These are phyloP conservation scores for Galbula dea DNA, from an alignment of 2,113 vertebrate genomes.

Conservation along the genomic window DNA sequence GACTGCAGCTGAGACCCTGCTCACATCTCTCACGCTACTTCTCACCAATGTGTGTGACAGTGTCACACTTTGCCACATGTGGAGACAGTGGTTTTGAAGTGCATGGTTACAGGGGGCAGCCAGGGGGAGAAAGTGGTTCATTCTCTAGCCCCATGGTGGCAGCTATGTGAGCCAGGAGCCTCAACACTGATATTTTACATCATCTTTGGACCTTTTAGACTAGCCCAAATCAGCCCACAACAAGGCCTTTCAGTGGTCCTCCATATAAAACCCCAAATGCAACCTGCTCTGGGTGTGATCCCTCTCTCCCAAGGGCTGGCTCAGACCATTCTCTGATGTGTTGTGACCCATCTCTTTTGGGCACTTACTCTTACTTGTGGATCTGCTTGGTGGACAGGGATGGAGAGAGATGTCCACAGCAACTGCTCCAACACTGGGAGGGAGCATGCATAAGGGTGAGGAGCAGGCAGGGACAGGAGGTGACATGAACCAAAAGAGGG, in stretches of 20 bases:
- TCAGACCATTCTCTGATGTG: background rate
- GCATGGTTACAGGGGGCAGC: accelerated
- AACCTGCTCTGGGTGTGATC: background rate
- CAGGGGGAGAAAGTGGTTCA: background rate
- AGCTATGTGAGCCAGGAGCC: accelerated
- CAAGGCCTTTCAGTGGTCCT: accelerated
- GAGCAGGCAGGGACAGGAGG: background rate
- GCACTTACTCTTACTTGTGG: background rate
- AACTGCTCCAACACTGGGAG: background rate
- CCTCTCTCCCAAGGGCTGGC: background rate
- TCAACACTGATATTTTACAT: background rate
- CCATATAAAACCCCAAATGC: background rate
- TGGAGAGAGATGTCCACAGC: background rate
- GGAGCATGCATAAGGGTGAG: accelerated
- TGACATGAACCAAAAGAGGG: accelerated
- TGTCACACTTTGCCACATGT: accelerated
- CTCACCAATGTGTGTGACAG: accelerated
- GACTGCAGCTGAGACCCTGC: background rate
- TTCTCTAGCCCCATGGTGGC: background rate
- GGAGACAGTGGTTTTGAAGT: accelerated
- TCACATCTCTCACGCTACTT: background rate
- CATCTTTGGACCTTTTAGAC: background rate
- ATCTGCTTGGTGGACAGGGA: background rate
- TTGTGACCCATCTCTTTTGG: background rate
- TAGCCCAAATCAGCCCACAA: background rate